These are phyloP conservation scores for Diadophis punctatus DNA, from an alignment of 2,113 vertebrate species.

Conservation along the genomic window DNA sequence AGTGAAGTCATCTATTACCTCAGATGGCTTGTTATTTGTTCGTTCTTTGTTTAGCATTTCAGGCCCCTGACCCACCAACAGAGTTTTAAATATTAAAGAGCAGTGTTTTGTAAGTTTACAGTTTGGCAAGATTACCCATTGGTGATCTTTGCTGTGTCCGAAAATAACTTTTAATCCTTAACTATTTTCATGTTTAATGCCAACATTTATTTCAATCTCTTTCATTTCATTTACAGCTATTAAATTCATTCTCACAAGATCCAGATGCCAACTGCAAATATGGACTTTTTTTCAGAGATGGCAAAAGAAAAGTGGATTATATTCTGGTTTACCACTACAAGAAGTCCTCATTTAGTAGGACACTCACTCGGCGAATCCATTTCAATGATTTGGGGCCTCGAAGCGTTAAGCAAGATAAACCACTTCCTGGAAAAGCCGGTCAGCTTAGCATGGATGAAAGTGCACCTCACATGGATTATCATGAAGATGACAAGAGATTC, in stretches of 20 bases:
- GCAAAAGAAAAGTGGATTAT: constrained; percentile 86
- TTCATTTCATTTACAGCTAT: constrained; percentile 62
- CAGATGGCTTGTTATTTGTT: neutral
- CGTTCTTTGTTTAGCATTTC: constrained; percentile 27
- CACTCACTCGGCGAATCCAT: constrained; percentile 54
- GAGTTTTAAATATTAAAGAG: constrained; percentile 49
- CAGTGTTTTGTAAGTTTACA: constrained; percentile 19
- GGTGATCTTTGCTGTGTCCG: neutral
- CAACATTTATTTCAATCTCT: constrained; percentile 20
- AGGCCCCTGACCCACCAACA: constrained; percentile 22
- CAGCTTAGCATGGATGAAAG: constrained; percentile 69
- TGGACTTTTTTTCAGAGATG: constrained; percentile 86
- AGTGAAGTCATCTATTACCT: constrained; percentile 6
- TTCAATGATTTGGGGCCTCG: constrained; percentile 65
- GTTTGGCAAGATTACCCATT: neutral
- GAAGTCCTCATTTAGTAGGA: constrained; percentile 63
- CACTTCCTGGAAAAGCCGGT: constrained; percentile 61
- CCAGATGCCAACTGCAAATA: constrained; percentile 67
- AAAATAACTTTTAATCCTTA: constrained; percentile 6
- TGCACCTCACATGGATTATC: constrained; percentile 70
- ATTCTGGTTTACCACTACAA: constrained; percentile 88
- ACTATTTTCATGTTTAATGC: neutral
- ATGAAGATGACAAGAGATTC: constrained; percentile 84
- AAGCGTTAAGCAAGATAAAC: constrained; percentile 63
- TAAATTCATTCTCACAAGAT: constrained; percentile 74